phyloP scores from a whole-genome alignment of 2,113 vertebrate species.

The Strix uralensis region DNA sequence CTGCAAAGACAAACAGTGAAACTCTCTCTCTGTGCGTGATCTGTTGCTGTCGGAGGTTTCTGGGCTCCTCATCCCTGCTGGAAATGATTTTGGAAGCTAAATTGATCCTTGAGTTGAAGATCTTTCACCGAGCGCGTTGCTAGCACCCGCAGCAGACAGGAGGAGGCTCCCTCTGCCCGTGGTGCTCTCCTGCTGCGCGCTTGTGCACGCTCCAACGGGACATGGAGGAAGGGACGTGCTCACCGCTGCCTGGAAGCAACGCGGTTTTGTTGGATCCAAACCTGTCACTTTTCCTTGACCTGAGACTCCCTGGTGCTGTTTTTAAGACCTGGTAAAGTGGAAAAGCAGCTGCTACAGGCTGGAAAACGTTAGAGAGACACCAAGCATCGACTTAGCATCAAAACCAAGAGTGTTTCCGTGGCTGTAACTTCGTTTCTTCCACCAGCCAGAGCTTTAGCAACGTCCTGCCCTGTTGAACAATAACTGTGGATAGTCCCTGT shows the following conservation, averaged over 20 bases:
- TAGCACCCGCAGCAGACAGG: not conserved
- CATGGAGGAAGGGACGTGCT: not conserved
- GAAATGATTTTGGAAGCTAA: not conserved
- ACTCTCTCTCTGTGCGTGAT: rapidly evolving
- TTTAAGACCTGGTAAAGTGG: not conserved
- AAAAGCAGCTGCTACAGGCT: not conserved
- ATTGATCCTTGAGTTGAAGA: not conserved
- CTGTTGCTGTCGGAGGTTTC: rapidly evolving
- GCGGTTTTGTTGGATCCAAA: not conserved
- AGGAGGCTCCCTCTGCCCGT: slow-evolving; percentile 37
- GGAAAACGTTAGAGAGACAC: not conserved
- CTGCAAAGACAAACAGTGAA: rapidly evolving
- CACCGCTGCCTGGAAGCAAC: rapidly evolving
- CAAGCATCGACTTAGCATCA: rapidly evolving
- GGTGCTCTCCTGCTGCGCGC: not conserved
- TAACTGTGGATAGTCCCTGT: not conserved
- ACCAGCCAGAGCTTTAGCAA: not conserved
- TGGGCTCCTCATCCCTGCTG: not conserved
- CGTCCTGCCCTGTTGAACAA: not conserved
- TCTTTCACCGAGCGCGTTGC: rapidly evolving
- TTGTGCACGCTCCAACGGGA: rapidly evolving
- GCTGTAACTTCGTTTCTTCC: not conserved
- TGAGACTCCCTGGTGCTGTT: not conserved
- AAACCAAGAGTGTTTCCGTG: not conserved
- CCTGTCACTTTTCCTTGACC: rapidly evolving